Evolutionary conservation across 2,113 vertebrate species (phyloP), one percentile per base, ranked within the genome.

Genomic region (Illadopsis cleaveri): DNA sequence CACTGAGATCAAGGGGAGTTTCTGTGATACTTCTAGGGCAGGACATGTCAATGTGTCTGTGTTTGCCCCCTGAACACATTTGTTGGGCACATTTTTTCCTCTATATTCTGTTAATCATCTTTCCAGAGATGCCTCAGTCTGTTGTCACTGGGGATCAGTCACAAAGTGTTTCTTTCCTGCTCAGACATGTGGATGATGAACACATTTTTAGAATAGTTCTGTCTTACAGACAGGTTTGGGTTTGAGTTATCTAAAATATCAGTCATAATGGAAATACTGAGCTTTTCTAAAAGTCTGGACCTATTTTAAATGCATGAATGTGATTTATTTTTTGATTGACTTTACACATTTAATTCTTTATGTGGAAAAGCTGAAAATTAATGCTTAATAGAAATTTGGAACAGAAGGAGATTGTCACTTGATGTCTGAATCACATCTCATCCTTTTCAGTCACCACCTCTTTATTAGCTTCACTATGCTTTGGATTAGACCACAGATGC

Each of bases 341-440:
- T 88, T 85, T 77, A 72, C 35, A 66, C 24, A 28, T 62, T 75
- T 61, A 44, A 18, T 37, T 79, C 33, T 22, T 78, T 91, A 51
- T 65, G 30, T 79, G 73, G 44, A 90, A 91, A 92, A 70, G 44
- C 19, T 85, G 81, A 88, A 76, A 86, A 92, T 58, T 48, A 83
- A 77, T 77, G 75, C 71, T 80, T 78, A 71, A 77, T 77, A 90
- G 72, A 93, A 97, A 70, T 66, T 83, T 86, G 58, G 66, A 90
- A 83, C 64, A 92, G 87, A 38, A 93, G 68, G 54, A 92, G 82
- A 81, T 83, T 90, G 85, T 96, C 96, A 94, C 79, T 94, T 94
- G 85, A 80, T 91, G 66, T 92, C 92, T 94, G 94, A 94, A 95
- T 96, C 95, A 96, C 70, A 78, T 90, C 84, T 89, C 47, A 31